Base-by-base conservation (phyloP, 2,113 vertebrate species). In the Erpornis zantholeuca region DNA sequence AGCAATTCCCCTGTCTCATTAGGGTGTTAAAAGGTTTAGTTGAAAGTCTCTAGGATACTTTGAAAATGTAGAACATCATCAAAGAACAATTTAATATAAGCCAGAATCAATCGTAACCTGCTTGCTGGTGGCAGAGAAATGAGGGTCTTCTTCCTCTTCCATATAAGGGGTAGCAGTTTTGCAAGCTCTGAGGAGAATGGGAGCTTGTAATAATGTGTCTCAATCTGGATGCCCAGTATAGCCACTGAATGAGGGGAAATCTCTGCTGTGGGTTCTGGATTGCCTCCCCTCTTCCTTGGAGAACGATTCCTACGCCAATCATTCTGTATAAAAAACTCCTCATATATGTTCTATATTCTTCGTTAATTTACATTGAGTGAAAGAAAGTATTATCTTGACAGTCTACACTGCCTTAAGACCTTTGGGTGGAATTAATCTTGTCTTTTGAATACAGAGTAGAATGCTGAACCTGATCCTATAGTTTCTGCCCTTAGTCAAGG, bases 1-100 rank as follows among this genome's bases (percentile, higher is more conserved):
- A 88, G 72, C 72, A 94, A 93, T 97, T 97, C 88, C 91, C 83
- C 72, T 82, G 82, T 91, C 91, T 96, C 91, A 88, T 92, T 95
- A 95, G 60, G 92, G 86, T 92, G 69, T 92, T 96, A 93, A 93
- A 96, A 97, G 72, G 71, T 94, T 95, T 95, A 81, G 60, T 28
- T 86, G 38, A 44, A 93, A 93, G 69, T 94, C 88, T 93, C 79
- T 71, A 93, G 72, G 44, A 96, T 86, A 94, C 86, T 91, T 93
- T 52, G 52, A 94, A 94, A 95, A 95, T 92, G 72, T 91, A 81
- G 94, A 97, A 63, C 71, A 83, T 81, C 64, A 64, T 92, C 68
- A 92, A 93, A 64, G 75, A 92, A 42, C 38, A 81, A 81, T 95
- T 92, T 95, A 88, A 91, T 76, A 27, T 28, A 82, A 83, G 28